Evolutionary conservation across 1,140 invertebrate genomes (phyloP).

Genomic region (Eumaeus atala): DNA sequence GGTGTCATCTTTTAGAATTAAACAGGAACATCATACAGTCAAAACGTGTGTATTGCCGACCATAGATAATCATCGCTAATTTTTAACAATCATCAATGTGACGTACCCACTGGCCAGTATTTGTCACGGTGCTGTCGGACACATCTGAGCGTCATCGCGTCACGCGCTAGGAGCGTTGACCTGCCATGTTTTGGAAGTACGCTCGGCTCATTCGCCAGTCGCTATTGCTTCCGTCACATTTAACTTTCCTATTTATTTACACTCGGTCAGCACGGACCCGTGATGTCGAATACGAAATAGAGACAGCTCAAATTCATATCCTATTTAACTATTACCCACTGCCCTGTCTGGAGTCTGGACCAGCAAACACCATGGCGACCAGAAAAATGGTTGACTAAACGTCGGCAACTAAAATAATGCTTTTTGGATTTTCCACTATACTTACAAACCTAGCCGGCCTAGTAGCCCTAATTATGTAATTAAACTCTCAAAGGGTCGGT

Average conservation of each 20-base stretch:
- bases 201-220: conserved; percentile 23
- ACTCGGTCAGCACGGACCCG: not conserved
- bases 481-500: too few relatives aligned
- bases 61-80: conserved; percentile 4
- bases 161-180: conserved; percentile 63
- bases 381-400: too few relatives aligned
- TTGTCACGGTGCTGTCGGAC: conserved; percentile 26
- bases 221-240: conserved; percentile 34
- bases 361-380: too few relatives aligned
- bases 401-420: too few relatives aligned
- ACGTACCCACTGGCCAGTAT: conserved; percentile 1
- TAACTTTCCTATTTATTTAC: conserved; percentile 33
- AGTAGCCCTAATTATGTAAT: too few relatives aligned
- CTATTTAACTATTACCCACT: too few relatives aligned
- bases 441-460: too few relatives aligned
- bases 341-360: too few relatives aligned
- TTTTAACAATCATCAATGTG: not conserved
- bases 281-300: not conserved
- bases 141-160: conserved; percentile 57
- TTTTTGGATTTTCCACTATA: too few relatives aligned
- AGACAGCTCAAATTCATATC: not conserved
- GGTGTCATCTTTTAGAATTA: too few relatives aligned
- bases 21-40: too few relatives aligned
- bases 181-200: conserved; percentile 63
- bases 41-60: not conserved